Base-by-base conservation (phyloP, 1,140 invertebrate genomes). In the Bombus impatiens region DNA sequence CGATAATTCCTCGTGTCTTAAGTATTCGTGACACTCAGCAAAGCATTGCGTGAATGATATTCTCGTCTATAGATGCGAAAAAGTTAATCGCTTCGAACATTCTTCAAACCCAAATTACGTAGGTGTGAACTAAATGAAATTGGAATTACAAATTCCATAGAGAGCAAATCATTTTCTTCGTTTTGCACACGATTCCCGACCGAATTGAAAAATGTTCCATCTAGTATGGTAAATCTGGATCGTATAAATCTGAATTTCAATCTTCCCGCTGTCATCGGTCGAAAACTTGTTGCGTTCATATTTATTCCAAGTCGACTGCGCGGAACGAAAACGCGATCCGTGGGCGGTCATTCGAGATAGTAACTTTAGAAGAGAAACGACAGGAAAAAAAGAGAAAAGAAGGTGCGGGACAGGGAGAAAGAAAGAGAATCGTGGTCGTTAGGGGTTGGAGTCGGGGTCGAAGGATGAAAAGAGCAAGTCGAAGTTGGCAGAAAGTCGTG, bases 401-500 rank as follows among this genome's bases (percentile, higher is more conserved):
- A 57, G 35, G 57, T 18, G 47, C 25, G 4, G 8, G 42, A 25
- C 15, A 13, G 18, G 13, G 65, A 35, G n/a, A 32, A 67, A 8
- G 37, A 35, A 67, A 82, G 47, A 47, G n/a, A 59, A 85, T 35
- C n/a, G 42, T 35, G 80, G 70, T 65, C 42, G 42, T 59, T 13
- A 28, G 71, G 35, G 40, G 78, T 47, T 53, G 47, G n/a, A 13
- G 12, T 9, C 32, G 32, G 75, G 75, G 67, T 80, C 82, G 82
- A 79, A 80, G 77, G 77, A 47, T 86, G 59, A 85, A 85, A 85
- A 80, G 83, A 84, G 78, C 83, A 47, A 82, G 72, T 83, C 84
- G 82, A 86, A 90, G 88, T 90, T 82, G 86, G 78, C 75, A 79
- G 84, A 88, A 90, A 90, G 86, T 88, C 86, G 86, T 86, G 62